phyloP scores from a whole-genome alignment of 2,888 invertebrate species.

The Acrobeloides nanus region DNA sequence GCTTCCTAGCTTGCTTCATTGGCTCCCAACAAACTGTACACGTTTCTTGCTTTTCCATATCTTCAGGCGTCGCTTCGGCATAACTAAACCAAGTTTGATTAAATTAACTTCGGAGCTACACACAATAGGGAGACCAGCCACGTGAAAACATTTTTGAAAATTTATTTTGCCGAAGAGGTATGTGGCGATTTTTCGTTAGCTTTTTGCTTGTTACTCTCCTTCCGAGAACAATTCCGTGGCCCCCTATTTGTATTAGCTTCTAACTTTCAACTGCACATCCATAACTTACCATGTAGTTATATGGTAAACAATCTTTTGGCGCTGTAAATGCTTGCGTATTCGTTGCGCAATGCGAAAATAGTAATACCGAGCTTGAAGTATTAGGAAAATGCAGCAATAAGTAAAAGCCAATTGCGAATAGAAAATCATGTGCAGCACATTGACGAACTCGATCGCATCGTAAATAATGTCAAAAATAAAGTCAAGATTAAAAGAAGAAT shows the following conservation, averaged over 20 bases:
- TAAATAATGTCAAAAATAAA: slow-evolving; percentile 3
- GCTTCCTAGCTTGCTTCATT: slow-evolving; percentile 21
- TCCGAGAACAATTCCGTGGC: no score
- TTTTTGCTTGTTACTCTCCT: no score
- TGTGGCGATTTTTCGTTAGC: no score
- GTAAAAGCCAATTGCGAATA: slow-evolving; percentile 21
- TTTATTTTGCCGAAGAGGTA: no score
- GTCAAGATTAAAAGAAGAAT: slow-evolving; percentile 8
- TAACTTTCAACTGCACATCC: no score
- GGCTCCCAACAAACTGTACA: slow-evolving; percentile 26
- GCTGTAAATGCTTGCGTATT: slow-evolving; percentile 26
- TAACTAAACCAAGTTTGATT: slow-evolving; percentile 15
- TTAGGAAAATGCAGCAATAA: slow-evolving; percentile 21
- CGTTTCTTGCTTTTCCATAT: slow-evolving; percentile 18
- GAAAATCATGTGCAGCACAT: slow-evolving; percentile 30
- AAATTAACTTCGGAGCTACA: slow-evolving; percentile 12
- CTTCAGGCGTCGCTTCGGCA: slow-evolving; percentile 22
- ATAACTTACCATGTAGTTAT: slow-evolving; percentile 21
- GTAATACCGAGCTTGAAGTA: slow-evolving; percentile 23
- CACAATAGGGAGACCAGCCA: no score
- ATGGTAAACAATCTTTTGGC: slow-evolving; percentile 26
- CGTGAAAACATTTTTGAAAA: no score
- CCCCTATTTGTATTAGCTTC: no score
- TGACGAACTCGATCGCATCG: slow-evolving; percentile 19
- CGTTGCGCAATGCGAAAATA: slow-evolving; percentile 22